Percentiles rank a stretch among this genome's conserved stretches.
These are phyloP conservation scores for Laticauda colubrina DNA, from an alignment of 2,113 vertebrate genomes.

Conservation along the genomic window DNA sequence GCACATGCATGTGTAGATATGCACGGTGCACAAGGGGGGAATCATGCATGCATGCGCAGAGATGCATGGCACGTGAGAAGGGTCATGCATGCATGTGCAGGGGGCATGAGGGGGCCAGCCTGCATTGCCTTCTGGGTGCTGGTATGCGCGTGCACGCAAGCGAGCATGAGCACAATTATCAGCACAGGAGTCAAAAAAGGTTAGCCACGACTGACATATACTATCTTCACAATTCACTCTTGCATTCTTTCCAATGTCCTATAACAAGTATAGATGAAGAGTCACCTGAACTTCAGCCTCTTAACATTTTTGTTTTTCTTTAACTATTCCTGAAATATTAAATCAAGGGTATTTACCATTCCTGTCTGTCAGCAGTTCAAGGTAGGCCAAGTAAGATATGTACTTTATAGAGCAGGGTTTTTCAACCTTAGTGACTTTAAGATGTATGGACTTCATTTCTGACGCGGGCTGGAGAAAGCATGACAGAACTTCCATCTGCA, in stretches of 20 bases:
- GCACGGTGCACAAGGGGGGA: too few relatives aligned
- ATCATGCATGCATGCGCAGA: too few relatives aligned
- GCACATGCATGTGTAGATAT: too few relatives aligned
- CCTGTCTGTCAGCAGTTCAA: not conserved
- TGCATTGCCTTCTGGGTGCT: too few relatives aligned
- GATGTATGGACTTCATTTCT: not conserved
- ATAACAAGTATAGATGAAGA: not conserved
- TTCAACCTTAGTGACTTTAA: not conserved
- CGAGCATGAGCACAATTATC: too few relatives aligned
- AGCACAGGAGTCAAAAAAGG: too few relatives aligned
- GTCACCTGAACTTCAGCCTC: not conserved
- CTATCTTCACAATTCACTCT: not conserved
- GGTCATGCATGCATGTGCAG: too few relatives aligned
- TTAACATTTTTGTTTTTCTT: constrained; percentile 13
- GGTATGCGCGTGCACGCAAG: too few relatives aligned
- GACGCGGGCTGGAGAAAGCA: not conserved
- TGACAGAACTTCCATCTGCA: not conserved
- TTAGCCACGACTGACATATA: not conserved
- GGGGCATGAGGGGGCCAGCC: too few relatives aligned
- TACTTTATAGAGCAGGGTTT: not conserved
- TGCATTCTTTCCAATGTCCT: not conserved
- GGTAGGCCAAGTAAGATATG: not conserved
- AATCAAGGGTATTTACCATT: not conserved
- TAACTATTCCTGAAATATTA: constrained; percentile 22
- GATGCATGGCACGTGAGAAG: too few relatives aligned